These are phyloP conservation scores for Scaptomyza parva DNA, from an alignment of 2,888 invertebrate species.

Conservation along the genomic window DNA sequence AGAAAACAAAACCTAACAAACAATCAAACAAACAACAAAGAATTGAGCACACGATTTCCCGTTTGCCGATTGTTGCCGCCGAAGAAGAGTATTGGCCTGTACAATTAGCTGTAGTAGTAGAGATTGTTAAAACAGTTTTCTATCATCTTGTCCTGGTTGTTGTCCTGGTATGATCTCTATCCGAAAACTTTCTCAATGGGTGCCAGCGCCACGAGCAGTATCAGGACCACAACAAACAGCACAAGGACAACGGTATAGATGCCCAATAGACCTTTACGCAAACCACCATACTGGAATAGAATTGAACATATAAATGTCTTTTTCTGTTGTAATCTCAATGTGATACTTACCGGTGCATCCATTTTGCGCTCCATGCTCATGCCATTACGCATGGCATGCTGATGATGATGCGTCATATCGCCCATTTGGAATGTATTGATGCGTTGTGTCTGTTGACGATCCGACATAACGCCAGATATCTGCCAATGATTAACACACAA, in stretches of 20 bases:
- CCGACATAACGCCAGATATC: slow-evolving; percentile 92
- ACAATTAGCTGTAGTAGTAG: slow-evolving; percentile 20
- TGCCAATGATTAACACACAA: slow-evolving; percentile 85
- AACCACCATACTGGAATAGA: slow-evolving; percentile 88
- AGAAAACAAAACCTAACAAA: too few species aligned
- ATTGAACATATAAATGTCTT: background rate
- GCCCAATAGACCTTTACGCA: slow-evolving; percentile 91
- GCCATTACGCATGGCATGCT: slow-evolving; percentile 86
- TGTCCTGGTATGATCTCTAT: slow-evolving; percentile 38
- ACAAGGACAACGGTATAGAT: slow-evolving; percentile 90
- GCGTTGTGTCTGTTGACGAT: slow-evolving; percentile 89
- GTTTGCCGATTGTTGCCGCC: slow-evolving; percentile 25
- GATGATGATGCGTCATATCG: slow-evolving; percentile 87
- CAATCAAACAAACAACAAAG: slow-evolving; percentile 18
- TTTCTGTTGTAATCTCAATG: background rate
- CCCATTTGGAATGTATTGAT: slow-evolving; percentile 94
- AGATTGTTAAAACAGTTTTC: slow-evolving; percentile 19
- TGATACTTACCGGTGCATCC: slow-evolving; percentile 90
- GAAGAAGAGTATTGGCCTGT: slow-evolving; percentile 35
- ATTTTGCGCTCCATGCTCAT: slow-evolving; percentile 89
- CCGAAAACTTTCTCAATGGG: slow-evolving; percentile 89
- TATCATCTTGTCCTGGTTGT: slow-evolving; percentile 3
- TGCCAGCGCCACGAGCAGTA: slow-evolving; percentile 90
- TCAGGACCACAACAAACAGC: slow-evolving; percentile 89
- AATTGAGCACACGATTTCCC: slow-evolving; percentile 43